These are phyloP conservation scores for Propsilocerus akamusi DNA, from an alignment of 1,140 invertebrate genomes.

Conservation along the genomic window DNA sequence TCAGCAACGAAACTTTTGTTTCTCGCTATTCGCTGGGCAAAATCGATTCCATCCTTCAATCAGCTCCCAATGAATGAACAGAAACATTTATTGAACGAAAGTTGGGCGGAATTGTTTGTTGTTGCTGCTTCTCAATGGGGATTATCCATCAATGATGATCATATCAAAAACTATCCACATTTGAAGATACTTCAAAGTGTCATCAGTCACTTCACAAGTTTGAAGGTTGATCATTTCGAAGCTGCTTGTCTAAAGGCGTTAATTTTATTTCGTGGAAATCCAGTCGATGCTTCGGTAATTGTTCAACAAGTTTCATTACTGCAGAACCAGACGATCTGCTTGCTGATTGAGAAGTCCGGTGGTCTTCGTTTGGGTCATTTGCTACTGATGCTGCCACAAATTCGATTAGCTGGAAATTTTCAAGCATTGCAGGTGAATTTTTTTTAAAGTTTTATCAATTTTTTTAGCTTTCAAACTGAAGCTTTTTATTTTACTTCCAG, in stretches of 20 bases:
- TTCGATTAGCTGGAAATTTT: slow-evolving; percentile 29
- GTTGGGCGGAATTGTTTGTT: slow-evolving; percentile 73
- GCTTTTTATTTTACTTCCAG: slow-evolving; percentile 18
- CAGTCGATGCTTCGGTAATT: slow-evolving; percentile 7
- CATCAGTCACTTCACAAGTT: slow-evolving; percentile 39
- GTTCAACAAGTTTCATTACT: slow-evolving; percentile 21
- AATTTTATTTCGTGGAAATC: slow-evolving; percentile 65
- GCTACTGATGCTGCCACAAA: slow-evolving; percentile 44
- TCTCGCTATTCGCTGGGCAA: slow-evolving; percentile 55
- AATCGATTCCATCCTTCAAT: slow-evolving; percentile 51
- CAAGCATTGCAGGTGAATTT: slow-evolving; percentile 22
- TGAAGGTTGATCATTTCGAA: slow-evolving; percentile 61
- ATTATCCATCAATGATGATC: slow-evolving; percentile 52
- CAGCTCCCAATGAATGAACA: slow-evolving; percentile 54
- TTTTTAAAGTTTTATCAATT: not conserved
- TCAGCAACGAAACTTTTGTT: slow-evolving; percentile 60
- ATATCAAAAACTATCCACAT: slow-evolving; percentile 7
- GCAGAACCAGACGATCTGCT: slow-evolving; percentile 59
- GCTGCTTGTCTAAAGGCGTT: slow-evolving; percentile 68
- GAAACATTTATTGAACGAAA: slow-evolving; percentile 47
- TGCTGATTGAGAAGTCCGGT: slow-evolving; percentile 44
- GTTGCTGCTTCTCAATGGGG: slow-evolving; percentile 63
- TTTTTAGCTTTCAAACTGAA: not conserved
- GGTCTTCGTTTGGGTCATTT: slow-evolving; percentile 48
- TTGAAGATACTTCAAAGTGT: slow-evolving; percentile 26